Percentiles rank a stretch among this genome's conserved stretches.
phyloP scores from a whole-genome alignment of 2,888 invertebrate species.

The Unio pictorum region DNA sequence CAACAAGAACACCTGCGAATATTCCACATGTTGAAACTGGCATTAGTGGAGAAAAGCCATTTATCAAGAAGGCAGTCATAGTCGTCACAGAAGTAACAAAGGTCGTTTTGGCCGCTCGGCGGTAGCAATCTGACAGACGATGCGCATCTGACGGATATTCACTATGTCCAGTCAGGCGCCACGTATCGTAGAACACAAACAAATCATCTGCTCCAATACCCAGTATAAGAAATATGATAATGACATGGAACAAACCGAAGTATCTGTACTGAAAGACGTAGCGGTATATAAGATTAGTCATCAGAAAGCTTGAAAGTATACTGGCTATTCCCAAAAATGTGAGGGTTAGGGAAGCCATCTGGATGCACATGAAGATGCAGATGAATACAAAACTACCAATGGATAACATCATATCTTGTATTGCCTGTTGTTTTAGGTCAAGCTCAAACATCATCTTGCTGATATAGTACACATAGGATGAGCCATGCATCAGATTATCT shows the following conservation, averaged over 20 bases:
- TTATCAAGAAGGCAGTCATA: constrained; percentile 62
- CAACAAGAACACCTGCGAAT: constrained; percentile 60
- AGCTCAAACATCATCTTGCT: constrained; percentile 39
- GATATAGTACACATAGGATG: constrained; percentile 35
- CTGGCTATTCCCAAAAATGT: constrained; percentile 44
- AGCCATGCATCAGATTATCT: constrained; percentile 26
- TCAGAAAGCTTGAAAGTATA: constrained; percentile 42
- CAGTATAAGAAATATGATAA: constrained; percentile 66
- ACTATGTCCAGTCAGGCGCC: constrained; percentile 55
- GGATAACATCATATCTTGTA: constrained; percentile 48
- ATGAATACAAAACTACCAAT: constrained; percentile 57
- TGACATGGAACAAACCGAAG: constrained; percentile 67
- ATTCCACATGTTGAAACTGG: constrained; percentile 61
- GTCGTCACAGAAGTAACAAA: constrained; percentile 66
- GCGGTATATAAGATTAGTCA: constrained; percentile 55
- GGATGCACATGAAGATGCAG: constrained; percentile 52
- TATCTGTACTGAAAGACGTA: constrained; percentile 44
- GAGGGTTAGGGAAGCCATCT: constrained; percentile 39
- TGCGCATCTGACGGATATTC: constrained; percentile 48
- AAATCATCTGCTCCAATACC: constrained; percentile 68
- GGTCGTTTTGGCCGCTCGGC: constrained; percentile 61
- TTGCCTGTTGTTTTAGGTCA: constrained; percentile 42
- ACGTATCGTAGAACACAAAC: constrained; percentile 67
- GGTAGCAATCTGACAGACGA: constrained; percentile 60
- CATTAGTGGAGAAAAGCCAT: constrained; percentile 60